These are phyloP conservation scores for Drosophila sulfurigaster DNA, from an alignment of 1,140 invertebrate genomes.

Conservation along the genomic window DNA sequence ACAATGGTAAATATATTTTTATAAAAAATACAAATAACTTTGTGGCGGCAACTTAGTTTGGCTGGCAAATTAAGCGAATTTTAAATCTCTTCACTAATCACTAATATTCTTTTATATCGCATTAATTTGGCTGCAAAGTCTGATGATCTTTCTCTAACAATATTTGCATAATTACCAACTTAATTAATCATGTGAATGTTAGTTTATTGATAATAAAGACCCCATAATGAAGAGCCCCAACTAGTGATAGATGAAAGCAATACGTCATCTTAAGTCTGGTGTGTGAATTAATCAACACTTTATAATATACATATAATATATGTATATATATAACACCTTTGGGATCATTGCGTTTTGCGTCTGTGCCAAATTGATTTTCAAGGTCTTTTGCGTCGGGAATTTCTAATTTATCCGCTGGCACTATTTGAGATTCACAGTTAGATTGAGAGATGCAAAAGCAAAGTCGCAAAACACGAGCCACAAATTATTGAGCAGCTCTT, in stretches of 20 bases:
- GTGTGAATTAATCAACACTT: not conserved
- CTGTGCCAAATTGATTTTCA: constrained; percentile 28
- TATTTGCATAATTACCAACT: constrained; percentile 24
- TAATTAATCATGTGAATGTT: constrained; percentile 18
- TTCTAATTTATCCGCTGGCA: constrained; percentile 10
- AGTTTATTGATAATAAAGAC: constrained; percentile 8
- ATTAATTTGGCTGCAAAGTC: constrained; percentile 3
- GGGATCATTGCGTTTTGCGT: constrained; percentile 6
- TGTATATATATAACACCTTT: not conserved
- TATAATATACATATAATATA: not conserved
- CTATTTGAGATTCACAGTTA: not conserved
- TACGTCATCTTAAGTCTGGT: constrained; percentile 2
- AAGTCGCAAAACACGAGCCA: not conserved
- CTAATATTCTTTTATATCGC: constrained; percentile 4
- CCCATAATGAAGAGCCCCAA: not conserved
- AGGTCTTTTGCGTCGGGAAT: constrained; percentile 32
- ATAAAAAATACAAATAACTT: not conserved
- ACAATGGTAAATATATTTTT: not conserved
- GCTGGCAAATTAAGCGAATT: not conserved
- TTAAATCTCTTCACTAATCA: not conserved
- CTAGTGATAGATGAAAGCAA: constrained; percentile 1
- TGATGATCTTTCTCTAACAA: not conserved
- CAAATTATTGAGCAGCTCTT: not conserved
- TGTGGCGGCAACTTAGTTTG: not conserved
- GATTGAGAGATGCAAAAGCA: constrained; percentile 15